phyloP scores from a whole-genome alignment of 2,113 vertebrate species.

The Apus apus region DNA sequence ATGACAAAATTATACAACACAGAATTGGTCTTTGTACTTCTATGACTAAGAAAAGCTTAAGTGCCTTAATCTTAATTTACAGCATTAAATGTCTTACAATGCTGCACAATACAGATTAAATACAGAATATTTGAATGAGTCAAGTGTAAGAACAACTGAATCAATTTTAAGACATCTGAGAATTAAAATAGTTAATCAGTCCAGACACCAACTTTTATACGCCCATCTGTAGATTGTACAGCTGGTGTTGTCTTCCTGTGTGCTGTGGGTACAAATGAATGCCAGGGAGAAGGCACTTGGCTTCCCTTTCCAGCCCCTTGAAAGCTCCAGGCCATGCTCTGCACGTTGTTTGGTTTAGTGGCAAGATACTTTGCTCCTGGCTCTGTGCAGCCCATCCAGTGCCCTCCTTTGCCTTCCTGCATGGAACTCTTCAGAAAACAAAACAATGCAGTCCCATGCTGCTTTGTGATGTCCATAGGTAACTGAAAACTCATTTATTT shows the following conservation, averaged over 20 bases:
- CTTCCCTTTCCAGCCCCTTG: neutral
- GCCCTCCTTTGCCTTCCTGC: neutral
- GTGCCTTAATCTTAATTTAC: neutral
- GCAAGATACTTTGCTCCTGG: neutral
- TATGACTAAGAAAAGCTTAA: neutral
- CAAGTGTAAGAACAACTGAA: neutral
- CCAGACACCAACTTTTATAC: neutral
- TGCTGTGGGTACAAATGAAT: neutral
- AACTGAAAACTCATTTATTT: neutral
- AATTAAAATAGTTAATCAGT: neutral
- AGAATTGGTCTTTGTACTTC: neutral
- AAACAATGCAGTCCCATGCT: rapidly evolving
- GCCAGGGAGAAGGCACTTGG: rapidly evolving
- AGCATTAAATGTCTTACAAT: neutral
- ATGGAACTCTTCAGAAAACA: neutral
- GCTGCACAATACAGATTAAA: neutral
- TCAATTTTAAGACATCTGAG: neutral
- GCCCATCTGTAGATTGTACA: neutral
- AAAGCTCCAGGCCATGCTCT: neutral
- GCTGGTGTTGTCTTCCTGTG: neutral
- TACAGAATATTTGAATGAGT: neutral
- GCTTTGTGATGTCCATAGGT: neutral
- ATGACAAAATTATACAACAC: neutral
- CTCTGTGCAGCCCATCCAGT: neutral
- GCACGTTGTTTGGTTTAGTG: rapidly evolving